phyloP scores from a whole-genome alignment of 1,140 invertebrate species.

The Drosophila neocordata region DNA sequence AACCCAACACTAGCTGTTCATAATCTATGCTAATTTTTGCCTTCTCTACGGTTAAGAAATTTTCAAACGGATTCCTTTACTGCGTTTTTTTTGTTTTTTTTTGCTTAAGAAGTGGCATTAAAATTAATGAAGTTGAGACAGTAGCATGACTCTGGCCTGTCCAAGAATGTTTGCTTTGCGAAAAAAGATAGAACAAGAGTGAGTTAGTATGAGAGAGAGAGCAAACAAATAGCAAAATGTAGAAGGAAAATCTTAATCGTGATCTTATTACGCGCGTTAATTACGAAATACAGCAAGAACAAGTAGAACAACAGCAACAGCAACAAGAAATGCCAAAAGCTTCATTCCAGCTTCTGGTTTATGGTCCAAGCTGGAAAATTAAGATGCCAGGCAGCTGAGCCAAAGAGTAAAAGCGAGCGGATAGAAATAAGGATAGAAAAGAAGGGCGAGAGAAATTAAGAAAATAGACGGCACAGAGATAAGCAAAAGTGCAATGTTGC shows the following conservation, averaged over 20 bases:
- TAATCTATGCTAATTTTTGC: constrained; percentile 75
- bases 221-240: background rate
- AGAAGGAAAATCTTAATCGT: constrained; percentile 68
- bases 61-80: constrained; percentile 49
- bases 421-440: background rate
- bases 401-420: constrained; percentile 21
- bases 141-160: constrained; percentile 35
- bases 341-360: constrained; percentile 38
- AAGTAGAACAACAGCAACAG: constrained; percentile 25
- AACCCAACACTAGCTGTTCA: constrained; percentile 48
- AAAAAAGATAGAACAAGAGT: constrained; percentile 1
- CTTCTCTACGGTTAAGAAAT: constrained; percentile 48
- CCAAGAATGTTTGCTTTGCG: constrained; percentile 21
- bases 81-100: constrained; percentile 11
- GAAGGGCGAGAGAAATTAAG: constrained; percentile 52
- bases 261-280: constrained; percentile 78
- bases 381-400: constrained; percentile 44
- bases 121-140: constrained; percentile 71
- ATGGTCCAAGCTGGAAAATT: constrained; percentile 56
- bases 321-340: constrained; percentile 20
- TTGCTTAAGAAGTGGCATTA: constrained; percentile 43
- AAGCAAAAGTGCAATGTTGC: constrained; percentile 66
- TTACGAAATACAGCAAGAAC: constrained; percentile 59
- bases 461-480: constrained; percentile 72
- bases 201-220: background rate